A percentile compares a stretch with the other conserved stretches of the same genome.
phyloP scores from a whole-genome alignment of 2,888 invertebrate genomes.

The Drosophila quinaria region DNA sequence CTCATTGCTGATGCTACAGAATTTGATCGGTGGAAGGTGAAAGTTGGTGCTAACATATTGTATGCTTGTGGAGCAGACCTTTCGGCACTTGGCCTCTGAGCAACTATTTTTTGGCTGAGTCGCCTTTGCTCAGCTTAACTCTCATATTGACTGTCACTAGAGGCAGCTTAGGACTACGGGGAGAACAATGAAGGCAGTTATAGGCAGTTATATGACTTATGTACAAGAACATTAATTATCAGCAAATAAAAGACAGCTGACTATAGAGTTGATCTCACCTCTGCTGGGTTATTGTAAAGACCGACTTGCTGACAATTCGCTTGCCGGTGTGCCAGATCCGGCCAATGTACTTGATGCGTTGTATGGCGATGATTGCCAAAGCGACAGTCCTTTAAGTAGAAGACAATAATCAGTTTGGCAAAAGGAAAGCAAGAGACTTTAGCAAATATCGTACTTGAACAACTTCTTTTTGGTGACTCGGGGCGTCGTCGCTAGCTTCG shows the following conservation, averaged over 20 bases:
- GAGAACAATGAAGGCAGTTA: constrained; percentile 53
- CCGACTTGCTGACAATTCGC: constrained; percentile 87
- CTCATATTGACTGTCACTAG: constrained; percentile 83
- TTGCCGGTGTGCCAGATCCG: constrained; percentile 88
- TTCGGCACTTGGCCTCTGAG: constrained; percentile 35
- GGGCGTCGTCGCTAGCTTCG: constrained; percentile 41
- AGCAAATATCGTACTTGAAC: constrained; percentile 81
- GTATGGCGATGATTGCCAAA: constrained; percentile 87
- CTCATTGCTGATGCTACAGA: constrained; percentile 22
- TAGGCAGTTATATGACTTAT: constrained; percentile 57
- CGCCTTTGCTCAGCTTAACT: constrained; percentile 78
- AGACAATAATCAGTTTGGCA: neutral
- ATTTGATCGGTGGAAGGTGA: constrained; percentile 18
- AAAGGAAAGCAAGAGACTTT: neutral
- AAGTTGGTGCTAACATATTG: constrained; percentile 25
- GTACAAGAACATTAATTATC: constrained; percentile 41
- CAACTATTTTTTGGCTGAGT: constrained; percentile 67
- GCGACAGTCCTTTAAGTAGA: constrained; percentile 86
- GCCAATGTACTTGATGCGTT: constrained; percentile 89
- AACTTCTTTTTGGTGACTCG: constrained; percentile 76
- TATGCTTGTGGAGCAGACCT: constrained; percentile 60
- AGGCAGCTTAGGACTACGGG: constrained; percentile 74
- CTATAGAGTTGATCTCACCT: constrained; percentile 72
- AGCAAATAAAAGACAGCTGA: neutral
- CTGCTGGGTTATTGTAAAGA: constrained; percentile 85